Conservation (phyloP, 2,113 vertebrate species). For the Paedocypris sp. region DNA sequence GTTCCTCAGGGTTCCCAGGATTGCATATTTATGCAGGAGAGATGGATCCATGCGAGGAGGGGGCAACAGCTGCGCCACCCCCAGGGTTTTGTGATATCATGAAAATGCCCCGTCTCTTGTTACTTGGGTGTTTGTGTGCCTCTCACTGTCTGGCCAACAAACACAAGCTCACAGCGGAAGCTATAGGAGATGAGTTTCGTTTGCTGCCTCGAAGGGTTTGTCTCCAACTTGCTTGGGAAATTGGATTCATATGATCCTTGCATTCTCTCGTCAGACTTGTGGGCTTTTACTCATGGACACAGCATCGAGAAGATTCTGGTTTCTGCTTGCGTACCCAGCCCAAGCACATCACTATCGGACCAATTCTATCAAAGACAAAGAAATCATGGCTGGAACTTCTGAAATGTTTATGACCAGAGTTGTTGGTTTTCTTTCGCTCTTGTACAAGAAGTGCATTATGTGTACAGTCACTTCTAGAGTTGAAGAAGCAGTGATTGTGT, state of each 20-base stretch:
- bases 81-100: conserved; percentile 27
- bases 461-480: background rate
- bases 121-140: background rate
- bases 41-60: conserved; percentile 5
- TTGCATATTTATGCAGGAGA: background rate
- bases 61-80: conserved; percentile 48
- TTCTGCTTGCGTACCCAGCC: too few species aligned
- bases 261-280: background rate
- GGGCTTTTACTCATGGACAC: background rate
- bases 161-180: background rate
- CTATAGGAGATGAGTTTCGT: background rate
- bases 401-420: background rate
- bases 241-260: background rate
- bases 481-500: background rate
- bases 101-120: conserved; percentile 17
- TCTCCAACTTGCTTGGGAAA: background rate
- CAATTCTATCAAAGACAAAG: background rate
- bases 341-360: background rate
- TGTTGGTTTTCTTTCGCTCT: background rate
- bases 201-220: background rate
- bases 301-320: background rate
- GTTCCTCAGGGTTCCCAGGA: conserved; percentile 45
- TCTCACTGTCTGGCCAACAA: background rate
- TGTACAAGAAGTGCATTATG: background rate
- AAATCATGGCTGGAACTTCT: conserved; percentile 1